Evolutionary conservation across 2,113 vertebrate species (phyloP), one percentile per base, ranked within the genome.

Genomic region (Pseudorectes ferrugineus): DNA sequence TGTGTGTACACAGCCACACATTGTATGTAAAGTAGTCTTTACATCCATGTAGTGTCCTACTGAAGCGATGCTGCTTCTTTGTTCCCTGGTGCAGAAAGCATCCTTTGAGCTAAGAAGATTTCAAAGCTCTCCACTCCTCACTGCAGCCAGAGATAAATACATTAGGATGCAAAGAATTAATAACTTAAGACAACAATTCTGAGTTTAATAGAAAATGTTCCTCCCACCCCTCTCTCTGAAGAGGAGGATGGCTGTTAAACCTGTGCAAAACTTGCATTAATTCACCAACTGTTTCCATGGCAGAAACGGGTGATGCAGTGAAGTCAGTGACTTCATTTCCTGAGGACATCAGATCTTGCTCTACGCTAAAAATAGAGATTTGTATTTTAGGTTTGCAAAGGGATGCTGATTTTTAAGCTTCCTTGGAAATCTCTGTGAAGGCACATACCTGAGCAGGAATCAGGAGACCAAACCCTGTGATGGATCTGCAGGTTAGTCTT

Each of bases 201-300:
- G 75, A 88, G 85, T 90, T 97, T 94, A 95, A 96, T 78, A 95
- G 90, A 97, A 94, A 92, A 92, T 83, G 88, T 96, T 95, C 95
- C 85, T 96, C 96, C 95, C 88, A 94, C 88, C 79, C 26, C 52
- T 78, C 40, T 17, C 88, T 90, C 88, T 85, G 82, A 96, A 95
- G 92, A 96, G 95, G 88, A 96, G 85, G 95, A 94, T 17, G 92
- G 92, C 75, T 90, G 93, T 88, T 96, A 95, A 96, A 93, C 90
- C 93, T 94, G 90, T 83, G 85, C 85, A 95, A 93, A 96, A 96
- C 95, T 96, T 95, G 93, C 94, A 93, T 96, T 96, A 95, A 96
- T 96, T 94, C 92, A 95, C 85, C 93, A 93, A 95, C 94, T 95
- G 95, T 96, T 96, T 96, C 95, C 95, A 95, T 96, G 94, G 93